Base-by-base conservation (phyloP, 2,797 vertebrate species). In the Sebastes hopkinsi region DNA sequence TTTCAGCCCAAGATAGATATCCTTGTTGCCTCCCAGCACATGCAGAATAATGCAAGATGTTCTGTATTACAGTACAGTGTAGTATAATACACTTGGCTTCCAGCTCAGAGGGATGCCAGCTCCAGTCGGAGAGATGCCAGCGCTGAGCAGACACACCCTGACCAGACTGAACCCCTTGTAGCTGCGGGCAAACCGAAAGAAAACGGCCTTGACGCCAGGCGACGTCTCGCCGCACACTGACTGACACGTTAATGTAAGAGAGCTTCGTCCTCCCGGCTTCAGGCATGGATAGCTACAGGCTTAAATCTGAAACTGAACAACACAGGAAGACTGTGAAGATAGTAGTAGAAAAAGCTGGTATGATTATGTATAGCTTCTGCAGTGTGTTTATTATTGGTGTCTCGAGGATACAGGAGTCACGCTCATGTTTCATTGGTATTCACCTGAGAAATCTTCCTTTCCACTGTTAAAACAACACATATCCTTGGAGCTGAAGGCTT, bases 121-220 rank as follows among this genome's bases (percentile, higher is more conserved):
- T 84, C 59, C 59, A 77, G 66, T 50, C 22, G 11, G 30, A 70
- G n/a, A 2, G 79, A 72, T 50, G 71, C 50, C 83, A 34, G 36
- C 68, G 1, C 60, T 42, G 13, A 66, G 80, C 70, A 18, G 90
- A 87, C 92, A 90, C 92, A 65, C 92, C 92, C 90, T 81, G 85
- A 87, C 85, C 90, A 78, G 68, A 84, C 71, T 1, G 36, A 88
- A 59, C 23, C 60, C 23, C 29, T 16, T 16, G 67, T 25, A 75
- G 59, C 67, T 78, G 82, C 59, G 79, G 86, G 67, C 72, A 72
- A 52, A 67, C 64, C 68, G 27, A 25, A 23, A 20, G 72, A 73
- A 81, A 79, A 67, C 29, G 23, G 55, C 72, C 23, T 77, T 27
- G 88, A 90, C 76, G 80, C 82, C 82, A 85, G 58, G 66, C 72